Evolutionary conservation across 1,140 invertebrate species (phyloP).

Genomic region (Coenobita brevimanus): DNA sequence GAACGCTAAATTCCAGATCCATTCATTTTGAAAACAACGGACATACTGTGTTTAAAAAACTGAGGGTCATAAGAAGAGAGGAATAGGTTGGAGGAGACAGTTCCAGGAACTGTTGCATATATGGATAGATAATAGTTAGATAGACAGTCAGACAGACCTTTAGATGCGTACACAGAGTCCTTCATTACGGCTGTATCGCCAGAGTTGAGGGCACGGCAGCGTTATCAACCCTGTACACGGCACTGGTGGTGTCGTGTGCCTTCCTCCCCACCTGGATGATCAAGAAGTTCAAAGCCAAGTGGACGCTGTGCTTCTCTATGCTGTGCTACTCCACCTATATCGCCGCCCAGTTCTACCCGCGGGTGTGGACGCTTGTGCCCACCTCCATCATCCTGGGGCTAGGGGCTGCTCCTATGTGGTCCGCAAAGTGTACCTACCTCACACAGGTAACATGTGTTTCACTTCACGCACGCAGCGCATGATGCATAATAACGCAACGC

Average conservation of each 20-base stretch:
- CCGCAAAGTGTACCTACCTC: neutral
- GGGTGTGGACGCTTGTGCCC: constrained; percentile 92
- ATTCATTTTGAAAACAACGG: too few relatives aligned
- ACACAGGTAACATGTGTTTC: too few relatives aligned
- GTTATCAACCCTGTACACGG: constrained; percentile 89
- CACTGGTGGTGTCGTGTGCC: constrained; percentile 92
- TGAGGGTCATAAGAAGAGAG: constrained; percentile 76
- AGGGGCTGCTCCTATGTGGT: neutral
- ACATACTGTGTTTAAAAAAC: too few relatives aligned
- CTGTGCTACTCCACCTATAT: constrained; percentile 95
- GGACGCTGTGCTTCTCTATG: constrained; percentile 94
- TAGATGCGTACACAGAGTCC: neutral
- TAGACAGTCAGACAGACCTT: too few relatives aligned
- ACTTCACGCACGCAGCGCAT: too few relatives aligned
- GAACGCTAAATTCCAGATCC: too few relatives aligned
- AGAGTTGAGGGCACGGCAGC: constrained; percentile 54
- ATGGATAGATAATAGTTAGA: too few relatives aligned
- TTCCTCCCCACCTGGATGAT: constrained; percentile 94
- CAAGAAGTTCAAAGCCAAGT: constrained; percentile 93
- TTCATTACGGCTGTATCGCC: neutral
- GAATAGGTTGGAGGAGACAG: too few relatives aligned
- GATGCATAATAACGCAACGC: too few relatives aligned
- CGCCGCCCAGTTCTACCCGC: constrained; percentile 92
- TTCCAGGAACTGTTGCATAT: too few relatives aligned
- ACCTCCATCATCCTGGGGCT: constrained; percentile 80